These are phyloP conservation scores for Orchestia grillus DNA, from an alignment of 1,140 invertebrate species.

Conservation along the genomic window DNA sequence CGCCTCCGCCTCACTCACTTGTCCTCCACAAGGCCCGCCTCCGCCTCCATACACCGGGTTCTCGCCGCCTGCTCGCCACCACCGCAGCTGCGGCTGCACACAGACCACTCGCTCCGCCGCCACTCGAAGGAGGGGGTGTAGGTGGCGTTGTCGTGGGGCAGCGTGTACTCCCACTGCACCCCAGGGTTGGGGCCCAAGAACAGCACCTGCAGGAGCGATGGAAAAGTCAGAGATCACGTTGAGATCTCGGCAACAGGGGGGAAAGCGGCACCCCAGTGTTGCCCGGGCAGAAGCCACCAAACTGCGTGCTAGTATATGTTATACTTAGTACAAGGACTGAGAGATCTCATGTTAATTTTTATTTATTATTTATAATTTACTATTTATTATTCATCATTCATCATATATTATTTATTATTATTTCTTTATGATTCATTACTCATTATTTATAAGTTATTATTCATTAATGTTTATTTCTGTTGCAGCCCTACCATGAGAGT, in stretches of 20 bases:
- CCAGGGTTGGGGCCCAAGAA: conserved; percentile 86
- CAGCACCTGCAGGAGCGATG: conserved; percentile 77
- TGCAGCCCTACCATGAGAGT: conserved; percentile 81
- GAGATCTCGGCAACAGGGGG: too few species aligned
- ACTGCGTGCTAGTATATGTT: too few species aligned
- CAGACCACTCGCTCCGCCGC: conserved; percentile 82
- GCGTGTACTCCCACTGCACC: conserved; percentile 85
- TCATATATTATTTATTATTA: too few species aligned
- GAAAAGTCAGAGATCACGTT: background rate
- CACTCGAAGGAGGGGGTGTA: conserved; percentile 79
- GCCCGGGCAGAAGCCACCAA: too few species aligned
- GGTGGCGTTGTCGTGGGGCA: conserved; percentile 78
- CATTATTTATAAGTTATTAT: too few species aligned
- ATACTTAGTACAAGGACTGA: too few species aligned
- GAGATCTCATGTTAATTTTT: too few species aligned
- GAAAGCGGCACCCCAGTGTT: too few species aligned
- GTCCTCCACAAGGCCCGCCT: conserved; percentile 77
- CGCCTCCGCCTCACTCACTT: conserved; percentile 66
- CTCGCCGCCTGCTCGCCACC: conserved; percentile 78
- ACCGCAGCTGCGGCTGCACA: conserved; percentile 85
- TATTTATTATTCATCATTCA: too few species aligned
- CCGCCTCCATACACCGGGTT: conserved; percentile 79
- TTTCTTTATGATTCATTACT: too few species aligned
- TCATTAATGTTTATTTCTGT: background rate
- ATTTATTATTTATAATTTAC: too few species aligned